These are phyloP conservation scores for Drosophila testacea DNA, from an alignment of 2,888 invertebrate species.

Conservation along the genomic window DNA sequence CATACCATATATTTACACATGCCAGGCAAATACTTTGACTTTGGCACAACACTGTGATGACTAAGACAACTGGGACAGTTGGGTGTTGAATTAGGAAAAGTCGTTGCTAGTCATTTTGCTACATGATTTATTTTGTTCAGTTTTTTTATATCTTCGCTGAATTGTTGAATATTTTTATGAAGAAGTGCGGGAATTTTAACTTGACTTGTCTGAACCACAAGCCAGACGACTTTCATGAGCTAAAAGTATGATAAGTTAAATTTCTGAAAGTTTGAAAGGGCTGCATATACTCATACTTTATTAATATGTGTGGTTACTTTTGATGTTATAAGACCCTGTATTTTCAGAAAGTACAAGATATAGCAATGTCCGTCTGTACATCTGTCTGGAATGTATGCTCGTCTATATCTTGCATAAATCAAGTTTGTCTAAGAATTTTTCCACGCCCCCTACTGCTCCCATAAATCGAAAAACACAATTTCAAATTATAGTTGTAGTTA, in stretches of 20 bases:
- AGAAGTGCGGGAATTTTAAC: not conserved
- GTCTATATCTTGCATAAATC: too few relatives aligned
- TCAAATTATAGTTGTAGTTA: too few relatives aligned
- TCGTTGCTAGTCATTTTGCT: constrained; percentile 11
- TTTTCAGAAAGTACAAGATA: too few relatives aligned
- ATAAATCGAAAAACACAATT: too few relatives aligned
- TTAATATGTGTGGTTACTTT: constrained; percentile 2
- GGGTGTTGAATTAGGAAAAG: constrained; percentile 19
- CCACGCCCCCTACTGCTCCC: too few relatives aligned
- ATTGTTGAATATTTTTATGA: constrained; percentile 22
- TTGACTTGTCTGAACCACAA: constrained; percentile 2
- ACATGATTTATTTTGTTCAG: not conserved
- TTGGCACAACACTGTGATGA: constrained; percentile 25
- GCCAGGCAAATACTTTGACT: constrained; percentile 54
- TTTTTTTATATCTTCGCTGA: constrained; percentile 6
- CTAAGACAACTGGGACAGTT: constrained; percentile 1
- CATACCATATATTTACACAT: constrained; percentile 32
- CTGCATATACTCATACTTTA: constrained; percentile 1
- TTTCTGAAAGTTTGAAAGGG: not conserved
- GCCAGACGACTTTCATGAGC: constrained; percentile 20
- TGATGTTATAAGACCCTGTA: not conserved
- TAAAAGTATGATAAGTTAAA: not conserved
- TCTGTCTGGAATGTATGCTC: too few relatives aligned
- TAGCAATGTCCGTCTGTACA: too few relatives aligned
- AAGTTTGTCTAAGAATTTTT: too few relatives aligned